Conservation (phyloP, 2,797 vertebrate species). For the Trachurus trachurus region DNA sequence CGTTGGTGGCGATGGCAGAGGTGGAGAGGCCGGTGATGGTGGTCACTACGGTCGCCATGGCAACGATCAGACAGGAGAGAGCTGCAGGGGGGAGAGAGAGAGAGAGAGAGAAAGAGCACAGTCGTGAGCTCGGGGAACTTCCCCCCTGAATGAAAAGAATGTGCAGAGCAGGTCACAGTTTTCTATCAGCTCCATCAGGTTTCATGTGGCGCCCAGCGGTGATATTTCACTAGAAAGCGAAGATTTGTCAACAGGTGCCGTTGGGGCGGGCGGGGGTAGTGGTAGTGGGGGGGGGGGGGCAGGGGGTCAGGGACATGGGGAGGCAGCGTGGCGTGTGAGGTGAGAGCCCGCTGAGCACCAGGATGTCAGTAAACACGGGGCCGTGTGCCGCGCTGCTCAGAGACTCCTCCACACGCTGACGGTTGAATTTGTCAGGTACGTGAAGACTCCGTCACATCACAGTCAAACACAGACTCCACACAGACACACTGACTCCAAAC, state of each 20-base stretch:
- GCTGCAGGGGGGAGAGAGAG: constrained; percentile 79
- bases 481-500: neutral
- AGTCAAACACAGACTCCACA: constrained; percentile 2
- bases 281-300: too few species aligned
- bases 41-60: constrained; percentile 96
- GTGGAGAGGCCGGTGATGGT: constrained; percentile 98
- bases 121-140: neutral
- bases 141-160: constrained; percentile 31
- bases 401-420: neutral
- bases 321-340: constrained; percentile 41
- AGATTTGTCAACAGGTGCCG: constrained; percentile 48
- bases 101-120: neutral
- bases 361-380: constrained; percentile 30
- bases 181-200: neutral
- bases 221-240: constrained; percentile 73
- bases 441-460: constrained; percentile 21
- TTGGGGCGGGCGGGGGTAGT: too few species aligned
- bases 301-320: neutral
- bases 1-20: constrained; percentile 98
- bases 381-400: neutral
- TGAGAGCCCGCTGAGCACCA: constrained; percentile 5
- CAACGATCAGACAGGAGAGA: constrained; percentile 91
- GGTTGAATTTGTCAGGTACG: constrained; percentile 3
- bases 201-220: constrained; percentile 47
- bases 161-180: constrained; percentile 28